Percentiles rank a stretch among this genome's conserved stretches.
Conservation (phyloP, 2,113 vertebrate species). For the Thomomys bottae region DNA sequence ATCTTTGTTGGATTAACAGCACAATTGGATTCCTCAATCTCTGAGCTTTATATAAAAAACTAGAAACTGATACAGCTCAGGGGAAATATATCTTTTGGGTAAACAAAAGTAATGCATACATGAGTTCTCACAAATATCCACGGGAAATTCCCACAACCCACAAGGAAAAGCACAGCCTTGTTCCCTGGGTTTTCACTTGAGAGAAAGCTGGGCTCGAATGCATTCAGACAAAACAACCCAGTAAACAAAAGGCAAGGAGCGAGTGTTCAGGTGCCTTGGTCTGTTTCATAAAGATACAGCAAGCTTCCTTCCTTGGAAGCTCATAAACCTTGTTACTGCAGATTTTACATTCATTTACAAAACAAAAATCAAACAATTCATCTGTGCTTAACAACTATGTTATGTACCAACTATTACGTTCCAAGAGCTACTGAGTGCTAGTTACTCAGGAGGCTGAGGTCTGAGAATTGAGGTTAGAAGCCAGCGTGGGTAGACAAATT, state of each 20-base stretch:
- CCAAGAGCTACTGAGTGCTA: no score
- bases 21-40: not conserved
- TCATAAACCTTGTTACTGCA: not conserved
- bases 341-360: not conserved
- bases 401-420: not conserved
- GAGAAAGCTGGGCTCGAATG: not conserved
- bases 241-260: not conserved
- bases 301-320: constrained; percentile 18
- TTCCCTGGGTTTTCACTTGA: not conserved
- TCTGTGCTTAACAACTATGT: not conserved
- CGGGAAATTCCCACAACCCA: not conserved
- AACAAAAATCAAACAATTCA: not conserved
- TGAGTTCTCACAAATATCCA: not conserved
- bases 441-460: no score
- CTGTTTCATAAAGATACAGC: not conserved
- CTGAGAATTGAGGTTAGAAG: no score
- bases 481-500: no score
- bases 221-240: not conserved
- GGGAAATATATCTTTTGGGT: not conserved
- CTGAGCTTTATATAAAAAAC: constrained; percentile 17
- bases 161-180: not conserved
- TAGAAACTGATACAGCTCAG: not conserved
- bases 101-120: not conserved
- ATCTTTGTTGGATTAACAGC: not conserved
- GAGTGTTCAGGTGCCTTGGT: not conserved